These are phyloP conservation scores for Dusona sp. DNA, from an alignment of 2,888 invertebrate genomes.

Conservation along the genomic window DNA sequence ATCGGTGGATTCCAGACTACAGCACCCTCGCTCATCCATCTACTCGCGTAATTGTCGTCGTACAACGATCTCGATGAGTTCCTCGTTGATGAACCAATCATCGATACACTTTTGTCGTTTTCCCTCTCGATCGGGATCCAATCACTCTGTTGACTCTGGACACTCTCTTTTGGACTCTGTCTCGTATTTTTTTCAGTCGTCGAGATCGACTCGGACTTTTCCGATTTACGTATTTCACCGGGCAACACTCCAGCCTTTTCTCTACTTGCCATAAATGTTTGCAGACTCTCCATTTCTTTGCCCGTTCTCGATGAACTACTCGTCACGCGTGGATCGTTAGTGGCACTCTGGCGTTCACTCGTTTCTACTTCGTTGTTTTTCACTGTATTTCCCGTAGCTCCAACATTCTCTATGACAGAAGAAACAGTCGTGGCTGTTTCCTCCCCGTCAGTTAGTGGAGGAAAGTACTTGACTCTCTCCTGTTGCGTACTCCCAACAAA, in stretches of 20 bases:
- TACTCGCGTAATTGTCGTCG: conserved; percentile 68
- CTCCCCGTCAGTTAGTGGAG: conserved; percentile 84
- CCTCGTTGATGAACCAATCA: neutral
- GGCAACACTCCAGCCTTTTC: neutral
- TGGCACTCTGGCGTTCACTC: neutral
- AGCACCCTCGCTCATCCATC: conserved; percentile 75
- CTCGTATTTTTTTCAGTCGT: neutral
- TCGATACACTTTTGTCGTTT: conserved; percentile 1
- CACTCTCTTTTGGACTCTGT: neutral
- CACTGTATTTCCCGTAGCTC: conserved; percentile 28
- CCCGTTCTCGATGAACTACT: conserved; percentile 39
- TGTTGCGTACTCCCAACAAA: conserved; percentile 85
- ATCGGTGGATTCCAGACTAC: conserved; percentile 72
- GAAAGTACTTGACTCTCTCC: conserved; percentile 88
- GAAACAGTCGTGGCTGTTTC: conserved; percentile 31
- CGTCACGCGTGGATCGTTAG: conserved; percentile 7
- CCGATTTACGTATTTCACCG: conserved; percentile 14
- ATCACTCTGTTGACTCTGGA: conserved; percentile 61
- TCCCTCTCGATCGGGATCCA: conserved; percentile 75
- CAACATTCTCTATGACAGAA: neutral
- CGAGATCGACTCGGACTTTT: conserved; percentile 22
- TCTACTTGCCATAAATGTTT: neutral
- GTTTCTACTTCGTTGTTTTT: conserved; percentile 57
- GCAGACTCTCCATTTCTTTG: conserved; percentile 37
- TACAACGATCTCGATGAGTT: conserved; percentile 49